Evolutionary conservation across 2,113 vertebrate genomes (phyloP), one percentile per base, ranked within the genome.

Genomic region (Macrotus californicus): DNA sequence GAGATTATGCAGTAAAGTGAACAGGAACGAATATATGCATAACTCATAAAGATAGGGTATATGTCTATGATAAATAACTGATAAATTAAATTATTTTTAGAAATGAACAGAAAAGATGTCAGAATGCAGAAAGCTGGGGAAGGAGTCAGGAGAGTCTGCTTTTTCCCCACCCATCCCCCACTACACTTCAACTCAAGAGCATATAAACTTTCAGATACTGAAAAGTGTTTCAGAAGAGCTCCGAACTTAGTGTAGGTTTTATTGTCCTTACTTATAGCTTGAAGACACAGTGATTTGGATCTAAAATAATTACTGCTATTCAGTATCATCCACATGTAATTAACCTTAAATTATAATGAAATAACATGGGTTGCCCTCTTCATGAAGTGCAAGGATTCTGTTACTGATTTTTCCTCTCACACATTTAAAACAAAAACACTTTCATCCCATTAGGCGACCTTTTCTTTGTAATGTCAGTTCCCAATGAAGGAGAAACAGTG

Each of bases 321-420:
- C 84, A 84, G n/a, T 93, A 88, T 95, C 87, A 90, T 94, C 83
- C 80, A 93, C 67, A 93, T 77, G 76, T 94, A 95, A 96, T 95
- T 97, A 97, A 39, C 79, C 75, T 97, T 93, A 89, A 84, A 97
- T 94, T 96, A 92, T 84, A 95, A 95, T 93, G 70, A 97, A 92
- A 97, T 94, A 94, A 92, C 52, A 81, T 81, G 84, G 46, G 41
- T 84, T 96, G 31, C 95, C 86, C 75, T 94, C 39, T 84, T 96
- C 85, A 46, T 94, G 67, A 94, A 93, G n/a, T 75, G 67, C 96
- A 97, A 61, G 72, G 89, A 93, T 95, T 96, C 75, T 92, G 87
- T 94, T 87, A 89, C 75, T 91, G 11, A 54, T 73, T 92, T 80
- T 76, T 10, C 26, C n/a, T 89, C 41, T 94, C 80, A 26, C 80